These are phyloP conservation scores for Lycaena phlaeas DNA, from an alignment of 2,888 invertebrate species.

Conservation along the genomic window DNA sequence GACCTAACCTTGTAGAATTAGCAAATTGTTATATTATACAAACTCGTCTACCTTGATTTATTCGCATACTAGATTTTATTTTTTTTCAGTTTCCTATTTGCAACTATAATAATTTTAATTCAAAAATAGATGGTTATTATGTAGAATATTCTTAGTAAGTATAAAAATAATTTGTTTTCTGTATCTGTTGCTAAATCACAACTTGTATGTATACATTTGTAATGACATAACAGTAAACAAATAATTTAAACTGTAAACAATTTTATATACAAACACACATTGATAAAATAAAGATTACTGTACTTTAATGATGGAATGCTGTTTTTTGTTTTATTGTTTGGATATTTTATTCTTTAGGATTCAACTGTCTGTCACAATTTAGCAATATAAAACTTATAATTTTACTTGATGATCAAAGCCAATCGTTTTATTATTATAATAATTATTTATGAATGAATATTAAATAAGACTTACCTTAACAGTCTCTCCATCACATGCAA, in stretches of 20 bases:
- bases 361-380: too few species aligned
- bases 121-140: too few species aligned
- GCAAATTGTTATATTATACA: slow-evolving; percentile 48
- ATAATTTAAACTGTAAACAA: slow-evolving; percentile 4
- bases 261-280: not conserved
- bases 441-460: too few species aligned
- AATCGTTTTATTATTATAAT: too few species aligned
- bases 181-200: not conserved
- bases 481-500: slow-evolving; percentile 92
- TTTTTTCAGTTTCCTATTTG: too few species aligned
- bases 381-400: too few species aligned
- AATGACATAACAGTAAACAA: slow-evolving; percentile 49
- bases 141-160: not conserved
- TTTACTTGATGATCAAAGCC: too few species aligned
- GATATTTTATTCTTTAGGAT: too few species aligned
- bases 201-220: slow-evolving; percentile 54
- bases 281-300: not conserved
- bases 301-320: not conserved
- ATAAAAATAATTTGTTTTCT: not conserved
- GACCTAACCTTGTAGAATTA: slow-evolving; percentile 44
- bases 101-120: not conserved
- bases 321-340: not conserved
- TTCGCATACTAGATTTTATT: slow-evolving; percentile 20
- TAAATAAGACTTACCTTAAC: slow-evolving; percentile 76
- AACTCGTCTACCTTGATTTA: slow-evolving; percentile 43